These are phyloP conservation scores for Hassar affinis DNA, from an alignment of 2,113 vertebrate genomes.

Conservation along the genomic window DNA sequence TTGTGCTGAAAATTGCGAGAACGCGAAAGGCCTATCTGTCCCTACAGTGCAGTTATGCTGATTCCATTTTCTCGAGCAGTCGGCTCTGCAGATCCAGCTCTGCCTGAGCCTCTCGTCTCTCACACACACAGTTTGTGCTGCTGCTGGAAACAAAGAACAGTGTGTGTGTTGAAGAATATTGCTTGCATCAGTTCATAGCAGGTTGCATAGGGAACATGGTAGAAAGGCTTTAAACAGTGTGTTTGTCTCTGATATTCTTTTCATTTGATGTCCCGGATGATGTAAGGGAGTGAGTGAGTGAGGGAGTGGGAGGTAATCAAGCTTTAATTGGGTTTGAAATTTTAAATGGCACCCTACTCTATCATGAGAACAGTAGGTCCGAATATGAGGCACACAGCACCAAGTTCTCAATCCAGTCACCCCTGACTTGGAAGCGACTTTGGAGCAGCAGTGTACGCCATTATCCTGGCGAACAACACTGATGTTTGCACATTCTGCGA, in stretches of 20 bases:
- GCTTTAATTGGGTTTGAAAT: not conserved
- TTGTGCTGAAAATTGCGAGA: conserved; percentile 46
- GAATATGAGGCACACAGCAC: not conserved
- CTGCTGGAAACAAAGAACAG: conserved; percentile 29
- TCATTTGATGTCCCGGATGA: conserved; percentile 5
- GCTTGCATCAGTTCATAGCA: conserved; percentile 18
- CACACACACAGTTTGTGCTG: conserved; percentile 7
- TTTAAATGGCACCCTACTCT: not conserved
- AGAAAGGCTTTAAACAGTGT: conserved; percentile 14
- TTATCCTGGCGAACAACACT: not conserved
- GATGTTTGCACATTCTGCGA: too few species aligned
- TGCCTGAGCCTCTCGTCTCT: conserved; percentile 29
- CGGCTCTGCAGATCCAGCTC: conserved; percentile 42
- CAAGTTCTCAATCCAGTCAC: not conserved
- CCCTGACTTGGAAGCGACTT: not conserved
- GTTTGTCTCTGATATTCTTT: conserved; percentile 13
- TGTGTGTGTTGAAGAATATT: conserved; percentile 5
- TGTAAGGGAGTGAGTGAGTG: too few species aligned
- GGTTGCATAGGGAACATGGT: not conserved
- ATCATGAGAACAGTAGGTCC: not conserved
- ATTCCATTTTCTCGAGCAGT: conserved; percentile 48
- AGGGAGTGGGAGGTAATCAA: not conserved
- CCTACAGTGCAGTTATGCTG: conserved; percentile 53
- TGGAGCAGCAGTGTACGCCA: not conserved
- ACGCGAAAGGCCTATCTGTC: conserved; percentile 43